Conservation (phyloP, 2,888 invertebrate genomes). For the Imbricaverruca yamaguchii region DNA sequence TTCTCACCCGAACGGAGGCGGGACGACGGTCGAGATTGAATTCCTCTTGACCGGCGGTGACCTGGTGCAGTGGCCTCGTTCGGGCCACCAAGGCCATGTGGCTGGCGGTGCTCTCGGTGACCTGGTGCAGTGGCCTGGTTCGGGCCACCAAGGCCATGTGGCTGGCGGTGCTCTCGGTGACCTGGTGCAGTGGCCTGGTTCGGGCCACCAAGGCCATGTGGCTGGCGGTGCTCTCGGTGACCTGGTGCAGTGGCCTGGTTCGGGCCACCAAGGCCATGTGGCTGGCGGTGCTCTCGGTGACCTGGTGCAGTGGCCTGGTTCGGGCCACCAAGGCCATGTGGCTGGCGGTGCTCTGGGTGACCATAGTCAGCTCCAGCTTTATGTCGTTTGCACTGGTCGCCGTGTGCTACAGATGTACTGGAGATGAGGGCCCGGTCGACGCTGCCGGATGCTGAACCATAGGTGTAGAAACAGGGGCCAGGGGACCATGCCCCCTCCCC, state of each 20-base stretch:
- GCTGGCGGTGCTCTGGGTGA: slow-evolving; percentile 87
- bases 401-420: slow-evolving; percentile 81
- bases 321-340: slow-evolving; percentile 74
- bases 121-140: no score
- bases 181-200: no score
- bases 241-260: slow-evolving; percentile 55
- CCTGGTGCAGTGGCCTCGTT: no score
- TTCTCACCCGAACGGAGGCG: no score
- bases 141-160: slow-evolving; percentile 79
- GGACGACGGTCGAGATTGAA: no score
- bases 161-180: slow-evolving; percentile 87
- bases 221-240: slow-evolving; percentile 87
- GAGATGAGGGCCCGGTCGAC: not conserved
- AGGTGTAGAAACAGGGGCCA: not conserved
- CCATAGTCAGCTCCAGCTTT: slow-evolving; percentile 88
- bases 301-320: no score
- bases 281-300: slow-evolving; percentile 70
- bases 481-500: not conserved
- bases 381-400: slow-evolving; percentile 91
- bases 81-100: slow-evolving; percentile 73
- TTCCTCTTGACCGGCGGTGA: no score
- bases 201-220: slow-evolving; percentile 79
- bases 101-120: slow-evolving; percentile 87
- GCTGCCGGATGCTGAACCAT: not conserved
- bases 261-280: slow-evolving; percentile 79